Percentiles rank a stretch among this genome's conserved stretches.
Conservation (phyloP, 2,113 vertebrate genomes). For the Oryzias melastigma region DNA sequence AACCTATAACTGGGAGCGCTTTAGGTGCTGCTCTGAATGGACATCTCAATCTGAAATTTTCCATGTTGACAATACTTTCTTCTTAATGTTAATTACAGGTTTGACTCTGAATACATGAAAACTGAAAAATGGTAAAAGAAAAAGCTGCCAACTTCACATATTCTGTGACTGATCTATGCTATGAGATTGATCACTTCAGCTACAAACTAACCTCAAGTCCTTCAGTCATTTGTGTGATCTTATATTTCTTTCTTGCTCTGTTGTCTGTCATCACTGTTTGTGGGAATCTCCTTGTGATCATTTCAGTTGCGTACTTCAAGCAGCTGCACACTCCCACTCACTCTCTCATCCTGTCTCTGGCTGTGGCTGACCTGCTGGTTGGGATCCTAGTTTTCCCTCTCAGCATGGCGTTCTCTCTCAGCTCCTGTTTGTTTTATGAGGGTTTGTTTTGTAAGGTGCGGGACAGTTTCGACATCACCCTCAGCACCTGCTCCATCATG, state of each 20-base stretch:
- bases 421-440: conserved; percentile 4
- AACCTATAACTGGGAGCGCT: too few species aligned
- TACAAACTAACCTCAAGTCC: neutral
- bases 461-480: neutral
- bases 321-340: conserved; percentile 18
- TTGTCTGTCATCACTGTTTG: conserved; percentile 5
- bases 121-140: neutral
- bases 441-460: conserved; percentile 1
- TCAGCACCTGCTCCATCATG: conserved; percentile 8
- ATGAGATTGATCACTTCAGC: neutral
- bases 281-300: conserved; percentile 15
- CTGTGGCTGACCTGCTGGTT: conserved; percentile 9
- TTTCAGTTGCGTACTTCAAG: conserved; percentile 7
- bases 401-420: conserved; percentile 6
- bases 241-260: neutral
- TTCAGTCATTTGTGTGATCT: neutral
- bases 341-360: conserved; percentile 11
- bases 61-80: neutral
- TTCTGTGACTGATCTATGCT: conserved; percentile 14
- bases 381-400: conserved; percentile 4
- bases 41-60: neutral
- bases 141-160: neutral
- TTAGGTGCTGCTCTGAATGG: too few species aligned
- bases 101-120: neutral
- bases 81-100: neutral